Conservation (phyloP, 2,797 vertebrate genomes). For the Chaetophractus vellerosus region DNA sequence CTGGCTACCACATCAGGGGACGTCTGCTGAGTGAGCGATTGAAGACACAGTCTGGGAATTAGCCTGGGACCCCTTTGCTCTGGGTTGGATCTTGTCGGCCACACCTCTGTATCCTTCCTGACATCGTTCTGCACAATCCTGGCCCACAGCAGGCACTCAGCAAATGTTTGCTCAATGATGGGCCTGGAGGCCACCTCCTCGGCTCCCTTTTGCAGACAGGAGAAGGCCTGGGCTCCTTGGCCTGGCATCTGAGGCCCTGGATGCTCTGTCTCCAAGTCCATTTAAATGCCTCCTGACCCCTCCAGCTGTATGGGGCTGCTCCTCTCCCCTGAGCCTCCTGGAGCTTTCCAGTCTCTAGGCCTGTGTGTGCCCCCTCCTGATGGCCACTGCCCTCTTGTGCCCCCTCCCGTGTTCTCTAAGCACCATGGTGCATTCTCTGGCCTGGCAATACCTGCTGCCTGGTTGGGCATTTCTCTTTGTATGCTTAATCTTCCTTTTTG, state of each 20-base stretch:
- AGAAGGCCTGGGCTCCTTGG: conserved; percentile 5
- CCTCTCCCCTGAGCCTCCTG: background rate
- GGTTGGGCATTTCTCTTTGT: background rate
- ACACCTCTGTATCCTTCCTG: background rate
- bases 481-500: background rate
- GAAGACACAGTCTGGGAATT: background rate
- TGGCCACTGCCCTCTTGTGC: accelerated
- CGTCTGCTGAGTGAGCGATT: background rate
- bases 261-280: background rate
- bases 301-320: background rate
- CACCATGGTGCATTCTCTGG: background rate
- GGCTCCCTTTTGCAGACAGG: background rate
- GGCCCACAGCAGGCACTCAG: background rate
- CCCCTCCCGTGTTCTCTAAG: background rate
- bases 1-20: background rate
- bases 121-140: background rate
- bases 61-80: background rate
- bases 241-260: background rate
- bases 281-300: background rate
- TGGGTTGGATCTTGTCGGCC: background rate
- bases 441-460: background rate
- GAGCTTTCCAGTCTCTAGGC: background rate
- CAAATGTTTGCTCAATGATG: background rate
- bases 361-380: background rate
- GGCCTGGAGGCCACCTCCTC: background rate